Conservation (phyloP, 2,113 vertebrate species). For the Uropsilus gracilis region DNA sequence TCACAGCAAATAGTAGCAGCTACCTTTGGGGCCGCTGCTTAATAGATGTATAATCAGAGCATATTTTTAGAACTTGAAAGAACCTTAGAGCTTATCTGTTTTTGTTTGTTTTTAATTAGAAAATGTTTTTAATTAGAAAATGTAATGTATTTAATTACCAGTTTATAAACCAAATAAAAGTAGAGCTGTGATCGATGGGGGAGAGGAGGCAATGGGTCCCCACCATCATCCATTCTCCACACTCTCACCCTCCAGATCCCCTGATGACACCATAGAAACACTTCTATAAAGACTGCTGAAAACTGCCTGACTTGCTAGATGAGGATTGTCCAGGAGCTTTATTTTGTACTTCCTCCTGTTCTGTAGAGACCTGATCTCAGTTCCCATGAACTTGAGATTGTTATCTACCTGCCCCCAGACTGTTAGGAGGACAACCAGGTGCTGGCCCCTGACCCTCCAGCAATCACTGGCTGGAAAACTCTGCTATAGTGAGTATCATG, state of each 20-base stretch:
- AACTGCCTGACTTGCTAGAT: background rate
- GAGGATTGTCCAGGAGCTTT: background rate
- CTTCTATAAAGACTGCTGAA: background rate
- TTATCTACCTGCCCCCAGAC: background rate
- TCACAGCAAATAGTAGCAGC: background rate
- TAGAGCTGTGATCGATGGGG: background rate
- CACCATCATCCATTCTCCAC: fast-evolving
- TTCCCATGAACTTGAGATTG: background rate
- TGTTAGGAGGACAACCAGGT: background rate
- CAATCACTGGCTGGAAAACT: background rate
- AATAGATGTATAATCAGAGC: background rate
- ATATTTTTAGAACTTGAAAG: slow-evolving; percentile 32
- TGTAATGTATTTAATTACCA: no score
- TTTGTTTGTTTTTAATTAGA: slow-evolving; percentile 8
- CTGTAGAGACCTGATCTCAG: background rate
- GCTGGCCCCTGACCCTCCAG: background rate
- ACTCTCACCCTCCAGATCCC: background rate
- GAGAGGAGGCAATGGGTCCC: background rate
- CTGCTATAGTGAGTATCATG: background rate
- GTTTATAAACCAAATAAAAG: background rate
- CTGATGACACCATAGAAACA: background rate
- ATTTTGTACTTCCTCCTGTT: background rate
- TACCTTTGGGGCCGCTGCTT: background rate
- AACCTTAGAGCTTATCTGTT: background rate
- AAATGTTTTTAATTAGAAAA: background rate